A percentile compares a stretch with the other conserved stretches of the same genome.
phyloP scores from a whole-genome alignment of 2,797 vertebrate species.

The Peromyscus aztecus region DNA sequence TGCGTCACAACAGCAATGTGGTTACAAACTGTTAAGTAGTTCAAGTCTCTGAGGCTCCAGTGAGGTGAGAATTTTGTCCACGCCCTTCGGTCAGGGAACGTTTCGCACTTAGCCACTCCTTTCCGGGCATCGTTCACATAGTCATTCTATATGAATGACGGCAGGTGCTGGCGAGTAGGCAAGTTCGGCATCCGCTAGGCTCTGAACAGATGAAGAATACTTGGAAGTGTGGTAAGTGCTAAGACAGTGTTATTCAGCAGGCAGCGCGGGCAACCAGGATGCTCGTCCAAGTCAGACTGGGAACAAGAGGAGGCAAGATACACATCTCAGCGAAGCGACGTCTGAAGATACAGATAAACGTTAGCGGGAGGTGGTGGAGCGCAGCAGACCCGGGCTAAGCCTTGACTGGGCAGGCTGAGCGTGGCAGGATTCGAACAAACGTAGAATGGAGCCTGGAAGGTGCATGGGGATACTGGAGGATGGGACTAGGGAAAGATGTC shows the following conservation, averaged over 20 bases:
- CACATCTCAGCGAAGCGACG: not conserved
- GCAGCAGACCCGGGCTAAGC: not conserved
- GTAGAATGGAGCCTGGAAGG: rapidly evolving
- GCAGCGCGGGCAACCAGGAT: rapidly evolving
- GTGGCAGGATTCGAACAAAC: not conserved
- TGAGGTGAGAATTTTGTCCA: not conserved
- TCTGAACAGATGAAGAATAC: not conserved
- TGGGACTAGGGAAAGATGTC: not conserved
- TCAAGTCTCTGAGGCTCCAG: not conserved
- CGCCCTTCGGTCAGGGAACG: not conserved
- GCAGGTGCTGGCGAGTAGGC: too few relatives aligned
- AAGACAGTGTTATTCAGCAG: too few relatives aligned
- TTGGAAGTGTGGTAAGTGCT: rapidly evolving
- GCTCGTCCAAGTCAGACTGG: not conserved
- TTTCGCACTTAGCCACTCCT: not conserved
- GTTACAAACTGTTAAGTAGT: not conserved
- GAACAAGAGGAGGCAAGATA: not conserved
- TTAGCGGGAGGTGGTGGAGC: not conserved
- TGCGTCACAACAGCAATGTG: not conserved
- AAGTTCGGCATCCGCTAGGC: not conserved
- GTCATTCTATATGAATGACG: rapidly evolving
- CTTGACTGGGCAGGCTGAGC: not conserved
- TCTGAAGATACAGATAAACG: not conserved
- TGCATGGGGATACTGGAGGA: too few relatives aligned
- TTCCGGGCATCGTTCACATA: not conserved